Conservation (phyloP, 2,797 vertebrate genomes). For the Enteromius paludinosus region DNA sequence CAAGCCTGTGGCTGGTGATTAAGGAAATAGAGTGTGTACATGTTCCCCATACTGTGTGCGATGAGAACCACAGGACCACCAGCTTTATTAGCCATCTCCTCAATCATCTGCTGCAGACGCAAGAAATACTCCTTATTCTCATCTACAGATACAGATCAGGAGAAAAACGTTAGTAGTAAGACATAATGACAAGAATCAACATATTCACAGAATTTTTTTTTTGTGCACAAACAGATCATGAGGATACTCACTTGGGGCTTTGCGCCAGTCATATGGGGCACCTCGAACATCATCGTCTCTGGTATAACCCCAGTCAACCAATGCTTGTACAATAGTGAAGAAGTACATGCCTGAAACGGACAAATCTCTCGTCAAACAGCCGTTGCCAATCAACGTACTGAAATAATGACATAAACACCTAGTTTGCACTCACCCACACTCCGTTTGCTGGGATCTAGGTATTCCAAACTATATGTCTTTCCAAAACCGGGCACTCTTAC, state of each 20-base stretch:
- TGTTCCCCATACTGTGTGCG: conserved; percentile 99
- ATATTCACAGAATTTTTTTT: background rate
- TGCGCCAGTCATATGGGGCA: conserved; percentile 97
- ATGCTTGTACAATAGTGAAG: conserved; percentile 88
- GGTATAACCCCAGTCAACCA: conserved; percentile 91
- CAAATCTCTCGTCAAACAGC: background rate
- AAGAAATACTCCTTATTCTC: conserved; percentile 92
- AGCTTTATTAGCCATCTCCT: conserved; percentile 87
- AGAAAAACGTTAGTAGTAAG: background rate
- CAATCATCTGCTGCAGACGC: conserved; percentile 89
- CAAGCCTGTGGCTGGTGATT: conserved; percentile 91
- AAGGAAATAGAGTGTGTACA: conserved; percentile 97
- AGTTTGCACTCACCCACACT: conserved; percentile 84
- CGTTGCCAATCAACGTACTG: background rate
- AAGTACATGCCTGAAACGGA: conserved; percentile 91
- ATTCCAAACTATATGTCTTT: conserved; percentile 90
- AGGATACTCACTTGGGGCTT: conserved; percentile 89
- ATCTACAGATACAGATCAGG: conserved; percentile 75
- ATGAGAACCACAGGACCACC: conserved; percentile 89
- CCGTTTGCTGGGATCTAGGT: conserved; percentile 92
- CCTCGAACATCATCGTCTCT: conserved; percentile 89
- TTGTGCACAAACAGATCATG: background rate
- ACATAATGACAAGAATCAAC: background rate
- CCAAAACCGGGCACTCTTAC: conserved; percentile 94
- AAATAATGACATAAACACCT: background rate